phyloP scores from a whole-genome alignment of 1,140 invertebrate genomes.

The Drosophila baimaii region DNA sequence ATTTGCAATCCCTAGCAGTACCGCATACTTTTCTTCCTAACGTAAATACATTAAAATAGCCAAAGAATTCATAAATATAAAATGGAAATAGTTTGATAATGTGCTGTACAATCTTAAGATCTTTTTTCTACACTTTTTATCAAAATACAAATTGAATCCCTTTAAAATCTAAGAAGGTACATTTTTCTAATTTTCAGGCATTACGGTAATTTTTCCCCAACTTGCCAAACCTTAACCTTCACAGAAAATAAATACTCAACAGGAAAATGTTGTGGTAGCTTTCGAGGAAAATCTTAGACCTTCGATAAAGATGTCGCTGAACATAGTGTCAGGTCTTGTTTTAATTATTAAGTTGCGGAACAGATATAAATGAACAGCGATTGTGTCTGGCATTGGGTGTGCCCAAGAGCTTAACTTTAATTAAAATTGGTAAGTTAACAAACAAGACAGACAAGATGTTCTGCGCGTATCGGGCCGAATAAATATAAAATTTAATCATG shows the following conservation, averaged over 20 bases:
- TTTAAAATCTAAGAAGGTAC: too few species aligned
- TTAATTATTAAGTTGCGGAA: slow-evolving; percentile 42
- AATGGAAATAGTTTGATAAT: too few species aligned
- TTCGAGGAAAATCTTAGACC: slow-evolving; percentile 12
- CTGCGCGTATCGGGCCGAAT: slow-evolving; percentile 35
- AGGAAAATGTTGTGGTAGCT: slow-evolving; percentile 8
- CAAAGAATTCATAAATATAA: too few species aligned
- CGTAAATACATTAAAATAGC: too few species aligned
- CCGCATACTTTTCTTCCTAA: too few species aligned
- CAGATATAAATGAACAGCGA: slow-evolving; percentile 30
- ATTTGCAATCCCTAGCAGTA: too few species aligned
- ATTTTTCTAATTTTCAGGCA: too few species aligned
- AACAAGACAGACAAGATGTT: slow-evolving; percentile 16
- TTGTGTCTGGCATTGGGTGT: slow-evolving; percentile 3
- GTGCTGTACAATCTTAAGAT: too few species aligned
- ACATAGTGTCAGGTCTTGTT: background rate
- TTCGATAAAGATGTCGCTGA: slow-evolving; percentile 13
- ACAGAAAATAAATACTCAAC: slow-evolving; percentile 1
- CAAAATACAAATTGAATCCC: too few species aligned
- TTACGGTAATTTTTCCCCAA: background rate
- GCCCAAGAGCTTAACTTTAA: slow-evolving; percentile 48
- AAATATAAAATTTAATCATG: slow-evolving; percentile 64
- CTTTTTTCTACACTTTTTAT: too few species aligned
- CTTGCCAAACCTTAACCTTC: background rate
- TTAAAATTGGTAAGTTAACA: slow-evolving; percentile 60